Evolutionary conservation across 2,113 vertebrate genomes (phyloP), one percentile per base, ranked within the genome.

Genomic region (Emberiza fucata): DNA sequence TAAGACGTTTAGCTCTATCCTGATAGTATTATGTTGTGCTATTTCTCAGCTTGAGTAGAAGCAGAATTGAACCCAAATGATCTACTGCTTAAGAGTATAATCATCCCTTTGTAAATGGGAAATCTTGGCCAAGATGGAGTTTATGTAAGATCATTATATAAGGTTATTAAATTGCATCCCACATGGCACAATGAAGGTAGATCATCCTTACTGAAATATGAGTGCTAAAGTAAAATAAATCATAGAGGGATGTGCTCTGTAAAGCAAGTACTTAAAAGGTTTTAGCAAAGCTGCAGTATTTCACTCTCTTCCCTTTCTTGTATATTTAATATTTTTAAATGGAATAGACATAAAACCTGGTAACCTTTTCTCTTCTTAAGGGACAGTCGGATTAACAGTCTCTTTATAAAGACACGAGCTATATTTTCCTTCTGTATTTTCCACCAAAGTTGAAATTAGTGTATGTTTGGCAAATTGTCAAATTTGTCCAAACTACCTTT

Each of bases 61-160:
- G 40, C 53, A 81, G 76, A 92, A 92, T 63, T 80, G 76, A 81
- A 93, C 54, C 45, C 66, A 79, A 90, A 53, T 70, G 42, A 92
- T 88, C 66, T 88, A 88, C 35, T 90, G 71, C 82, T 88, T 95
- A 80, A 70, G 63, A 90, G 54, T 66, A 80, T 96, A 88, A 94
- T 94, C 21, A 93, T 51, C 28, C 57, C 92, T 66, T 82, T 77
- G 68, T 81, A 92, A 92, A 94, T 92, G 54, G 42, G 59, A 94
- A 81, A 16, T 63, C 88, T 66, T 92, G 90, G 39, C 59, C 90
- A 96, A 88, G 90, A 91, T 91, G 20, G 60, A 87, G 70, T 91
- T 97, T 96, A 93, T 76, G 40, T 95, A 96, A 96, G 65, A 81
- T 85, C 78, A 85, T 93, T 95, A 95, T 76, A 75, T 95, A 95